Percentiles rank a stretch among this genome's conserved stretches.
Conservation (phyloP, 1,140 invertebrate genomes). For the Bombus cullumanus region DNA sequence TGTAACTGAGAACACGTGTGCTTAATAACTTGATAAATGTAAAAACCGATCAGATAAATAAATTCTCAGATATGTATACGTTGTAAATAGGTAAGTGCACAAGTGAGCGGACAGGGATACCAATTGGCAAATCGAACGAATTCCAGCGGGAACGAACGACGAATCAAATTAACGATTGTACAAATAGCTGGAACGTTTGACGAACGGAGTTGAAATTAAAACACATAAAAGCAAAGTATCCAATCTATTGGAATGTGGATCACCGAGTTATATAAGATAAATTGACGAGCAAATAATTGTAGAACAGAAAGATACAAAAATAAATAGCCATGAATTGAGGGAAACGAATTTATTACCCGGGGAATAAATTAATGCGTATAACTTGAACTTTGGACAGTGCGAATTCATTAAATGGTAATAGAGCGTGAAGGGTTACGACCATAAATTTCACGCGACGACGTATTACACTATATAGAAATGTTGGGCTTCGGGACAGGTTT, state of each 20-base stretch:
- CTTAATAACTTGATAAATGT: not conserved
- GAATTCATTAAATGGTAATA: conserved; percentile 30
- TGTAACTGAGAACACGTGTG: not conserved
- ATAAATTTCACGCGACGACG: too few species aligned
- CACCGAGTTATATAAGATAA: not conserved
- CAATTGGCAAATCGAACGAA: not conserved
- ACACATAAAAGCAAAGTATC: not conserved
- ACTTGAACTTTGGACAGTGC: conserved; percentile 15
- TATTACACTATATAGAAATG: too few species aligned
- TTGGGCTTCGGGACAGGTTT: too few species aligned
- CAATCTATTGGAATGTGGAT: not conserved
- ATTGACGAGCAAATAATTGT: not conserved
- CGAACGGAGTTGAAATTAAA: not conserved
- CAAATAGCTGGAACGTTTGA: not conserved
- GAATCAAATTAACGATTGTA: not conserved
- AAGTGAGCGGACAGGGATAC: too few species aligned
- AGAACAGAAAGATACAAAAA: not conserved
- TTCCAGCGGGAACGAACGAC: too few species aligned
- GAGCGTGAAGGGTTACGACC: not conserved
- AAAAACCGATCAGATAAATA: not conserved
- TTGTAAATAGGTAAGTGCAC: not conserved
- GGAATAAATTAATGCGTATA: conserved; percentile 16
- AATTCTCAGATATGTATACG: too few species aligned
- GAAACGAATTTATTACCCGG: not conserved
- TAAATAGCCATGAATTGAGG: not conserved